Base-by-base conservation (phyloP, 2,888 invertebrate genomes). In the Ichneumoninae sp. region DNA sequence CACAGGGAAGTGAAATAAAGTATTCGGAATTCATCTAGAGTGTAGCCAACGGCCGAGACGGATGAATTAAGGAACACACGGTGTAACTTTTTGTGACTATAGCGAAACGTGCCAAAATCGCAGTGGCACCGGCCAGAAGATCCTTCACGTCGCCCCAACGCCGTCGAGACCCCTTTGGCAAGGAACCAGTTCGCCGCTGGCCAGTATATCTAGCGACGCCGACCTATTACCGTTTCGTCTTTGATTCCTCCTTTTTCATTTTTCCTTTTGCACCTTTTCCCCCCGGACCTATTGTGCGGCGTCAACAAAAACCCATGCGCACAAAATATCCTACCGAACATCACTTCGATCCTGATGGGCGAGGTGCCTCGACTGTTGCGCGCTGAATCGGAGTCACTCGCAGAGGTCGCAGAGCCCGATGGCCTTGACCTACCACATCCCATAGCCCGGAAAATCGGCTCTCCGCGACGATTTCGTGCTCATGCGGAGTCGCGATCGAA, bases 351-450 rank as follows among this genome's bases (percentile, higher is more conserved):
- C 83, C 85, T 87, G 66, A 91, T 88, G 30, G 90, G 90, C 63
- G 88, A 83, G 76, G 88, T 87, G 57, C 68, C 40, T 40, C 47
- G 52, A 44, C 33, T 60, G 22, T 89, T 89, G 83, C 69, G 83
- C 74, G 83, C 74, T 8, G 81, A 47, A 47, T 47, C 66, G 40
- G 75, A 71, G 60, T 83, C 86, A 54, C 60, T 71, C 68, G 81
- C 77, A 75, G 77, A 74, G 73, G 86, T 84, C 78, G 88, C 80
- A 80, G 86, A 54, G 69, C 84, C 77, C 81, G 73, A 76, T 79
- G 84, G 74, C 73, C 88, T 89, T 82, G 92, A 92, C 85, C 89
- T 90, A 88, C 90, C 90, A 87, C 92, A 92, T 93, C 92, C 93
- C 92, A 93, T 92, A 88, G 89, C 91, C 90, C 88, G 73, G 26